Evolutionary conservation across 1,140 invertebrate genomes (phyloP).

Genomic region (Drosophila truncata): DNA sequence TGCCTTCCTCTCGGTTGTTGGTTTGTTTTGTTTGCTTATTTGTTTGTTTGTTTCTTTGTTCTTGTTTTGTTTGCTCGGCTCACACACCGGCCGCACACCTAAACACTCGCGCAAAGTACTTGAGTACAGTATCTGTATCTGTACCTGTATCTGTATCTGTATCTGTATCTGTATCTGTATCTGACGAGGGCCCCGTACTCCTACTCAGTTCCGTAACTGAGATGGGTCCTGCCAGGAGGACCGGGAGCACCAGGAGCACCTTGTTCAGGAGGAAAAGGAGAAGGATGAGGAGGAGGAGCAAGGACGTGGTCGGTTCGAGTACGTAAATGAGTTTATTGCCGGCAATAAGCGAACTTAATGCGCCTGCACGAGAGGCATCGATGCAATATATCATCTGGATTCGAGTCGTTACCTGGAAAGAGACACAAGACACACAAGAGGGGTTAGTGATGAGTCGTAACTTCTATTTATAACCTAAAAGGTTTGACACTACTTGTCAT

Average conservation of each 20-base stretch:
- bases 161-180: constrained; percentile 8
- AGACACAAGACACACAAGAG: constrained; percentile 25
- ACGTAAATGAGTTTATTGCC: constrained; percentile 58
- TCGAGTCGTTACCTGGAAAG: constrained; percentile 53
- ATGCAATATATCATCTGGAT: constrained; percentile 54
- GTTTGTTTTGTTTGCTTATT: constrained; percentile 22
- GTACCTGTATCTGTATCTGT: constrained; percentile 6
- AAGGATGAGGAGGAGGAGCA: neutral
- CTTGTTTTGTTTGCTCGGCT: constrained; percentile 31
- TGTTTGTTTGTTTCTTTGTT: constrained; percentile 29
- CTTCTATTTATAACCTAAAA: constrained; percentile 25
- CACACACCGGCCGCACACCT: constrained; percentile 30
- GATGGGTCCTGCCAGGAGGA: constrained; percentile 28
- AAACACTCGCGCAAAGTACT: constrained; percentile 43
- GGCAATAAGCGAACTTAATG: constrained; percentile 52
- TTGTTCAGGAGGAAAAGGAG: neutral
- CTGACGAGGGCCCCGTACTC: constrained; percentile 25
- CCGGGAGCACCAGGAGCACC: constrained; percentile 9
- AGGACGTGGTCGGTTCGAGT: constrained; percentile 19
- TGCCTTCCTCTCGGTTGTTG: constrained; percentile 23
- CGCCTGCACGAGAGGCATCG: constrained; percentile 52
- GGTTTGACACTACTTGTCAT: constrained; percentile 7
- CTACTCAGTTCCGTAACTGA: constrained; percentile 9
- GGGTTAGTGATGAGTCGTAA: constrained; percentile 36
- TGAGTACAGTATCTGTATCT: constrained; percentile 29